Evolutionary conservation across 2,888 invertebrate species (phyloP), one percentile per base, ranked within the genome.

Genomic region (Coleophora deauratella): DNA sequence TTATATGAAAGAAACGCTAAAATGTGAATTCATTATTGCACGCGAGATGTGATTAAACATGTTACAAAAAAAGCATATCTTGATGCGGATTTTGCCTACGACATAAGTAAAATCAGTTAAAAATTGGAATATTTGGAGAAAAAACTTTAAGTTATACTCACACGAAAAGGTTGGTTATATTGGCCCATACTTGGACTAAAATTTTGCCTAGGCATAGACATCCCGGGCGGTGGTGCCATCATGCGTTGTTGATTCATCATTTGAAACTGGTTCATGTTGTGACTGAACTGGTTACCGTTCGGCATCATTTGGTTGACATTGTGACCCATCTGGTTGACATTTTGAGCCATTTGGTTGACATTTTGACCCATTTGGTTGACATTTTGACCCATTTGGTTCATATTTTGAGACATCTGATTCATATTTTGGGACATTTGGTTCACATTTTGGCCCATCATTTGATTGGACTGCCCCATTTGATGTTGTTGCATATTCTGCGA

Each of bases 121-220:
- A 21, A 21, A 4, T 3, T 6, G 21, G 6, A 6, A 21, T 21
- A 21, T 21, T n/a, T n/a, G n/a, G n/a, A n/a, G n/a, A n/a, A n/a
- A n/a, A n/a, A n/a, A 36, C 14, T 7, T 28, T 34, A 27, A 33
- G 21, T 11, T 10, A 44, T 54, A 82, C 84, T 80, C 58, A 85
- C 84, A 47, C 84, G 80, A 78, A 80, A 84, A 66, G 70, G 81
- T 31, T 61, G 66, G 40, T 80, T 81, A 43, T 54, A 79, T 36
- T 73, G 79, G 2, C 70, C 73, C 58, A 80, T 64, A 39, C 67
- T 80, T 1, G 71, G 66, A 35, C 51, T 76, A 48, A 77, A 84
- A 62, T 72, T 80, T 49, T 78, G 84, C 38, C 79, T 54, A 0
- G 74, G 77, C 68, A 79, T 73, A 3, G 60, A 66, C 33, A 85